phyloP scores from a whole-genome alignment of 2,113 vertebrate species.

The Pangasianodon hypophthalmus region DNA sequence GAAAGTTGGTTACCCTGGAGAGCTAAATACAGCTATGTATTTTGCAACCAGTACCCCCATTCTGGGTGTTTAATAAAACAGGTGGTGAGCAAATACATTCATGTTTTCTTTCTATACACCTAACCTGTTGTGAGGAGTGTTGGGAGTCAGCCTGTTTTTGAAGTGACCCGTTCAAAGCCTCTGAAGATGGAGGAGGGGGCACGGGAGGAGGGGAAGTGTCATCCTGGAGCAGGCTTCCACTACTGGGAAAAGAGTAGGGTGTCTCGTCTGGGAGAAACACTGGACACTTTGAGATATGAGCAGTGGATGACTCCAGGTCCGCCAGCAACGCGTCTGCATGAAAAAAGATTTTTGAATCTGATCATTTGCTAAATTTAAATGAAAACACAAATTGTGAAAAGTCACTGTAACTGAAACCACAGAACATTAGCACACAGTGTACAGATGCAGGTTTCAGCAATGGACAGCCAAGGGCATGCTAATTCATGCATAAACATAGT shows the following conservation, averaged over 20 bases:
- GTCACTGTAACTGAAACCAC: background rate
- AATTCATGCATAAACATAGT: background rate
- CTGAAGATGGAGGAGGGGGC: constrained; percentile 84
- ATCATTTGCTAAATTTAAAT: background rate
- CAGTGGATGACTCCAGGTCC: constrained; percentile 96
- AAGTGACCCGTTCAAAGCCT: constrained; percentile 89
- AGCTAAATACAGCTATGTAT: background rate
- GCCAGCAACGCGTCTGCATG: constrained; percentile 88
- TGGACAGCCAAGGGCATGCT: background rate
- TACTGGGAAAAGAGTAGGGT: constrained; percentile 90
- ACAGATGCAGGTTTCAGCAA: background rate
- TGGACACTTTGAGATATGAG: constrained; percentile 91
- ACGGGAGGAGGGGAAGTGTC: constrained; percentile 82
- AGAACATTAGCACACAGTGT: background rate
- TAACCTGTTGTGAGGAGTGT: constrained; percentile 84
- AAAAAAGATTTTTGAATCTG: background rate
- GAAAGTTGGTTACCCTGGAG: background rate
- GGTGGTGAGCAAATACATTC: background rate
- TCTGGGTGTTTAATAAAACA: background rate
- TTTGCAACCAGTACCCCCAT: background rate
- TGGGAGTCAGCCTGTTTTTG: constrained; percentile 79
- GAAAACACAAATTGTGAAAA: background rate
- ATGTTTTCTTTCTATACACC: background rate
- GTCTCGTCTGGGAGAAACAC: constrained; percentile 91
- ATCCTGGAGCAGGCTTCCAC: constrained; percentile 87